Evolutionary conservation across 2,888 invertebrate species (phyloP).

Genomic region (Patella caerulea): DNA sequence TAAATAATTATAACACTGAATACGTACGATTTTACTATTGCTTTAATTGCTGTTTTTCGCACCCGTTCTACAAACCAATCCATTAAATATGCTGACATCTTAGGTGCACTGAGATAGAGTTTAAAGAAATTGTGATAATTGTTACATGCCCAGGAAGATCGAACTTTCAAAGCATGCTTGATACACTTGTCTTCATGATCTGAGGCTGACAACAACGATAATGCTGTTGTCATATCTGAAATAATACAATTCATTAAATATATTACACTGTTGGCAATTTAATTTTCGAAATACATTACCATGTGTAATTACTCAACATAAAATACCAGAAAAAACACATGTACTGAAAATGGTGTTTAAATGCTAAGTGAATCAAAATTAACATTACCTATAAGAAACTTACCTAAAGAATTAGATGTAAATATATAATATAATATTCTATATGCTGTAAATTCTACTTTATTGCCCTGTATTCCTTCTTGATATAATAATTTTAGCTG

Average conservation of each 20-base stretch:
- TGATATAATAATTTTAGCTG: conserved; percentile 94
- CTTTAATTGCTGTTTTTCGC: conserved; percentile 90
- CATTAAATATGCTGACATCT: conserved; percentile 96
- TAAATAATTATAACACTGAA: conserved; percentile 20
- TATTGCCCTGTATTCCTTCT: conserved; percentile 75
- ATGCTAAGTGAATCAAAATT: no score
- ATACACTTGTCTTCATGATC: conserved; percentile 88
- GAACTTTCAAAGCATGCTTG: conserved; percentile 87
- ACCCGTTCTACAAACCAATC: conserved; percentile 98
- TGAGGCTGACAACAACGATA: conserved; percentile 83
- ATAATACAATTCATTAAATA: conserved; percentile 63
- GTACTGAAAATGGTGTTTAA: no score
- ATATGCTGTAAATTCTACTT: conserved; percentile 95
- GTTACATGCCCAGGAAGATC: conserved; percentile 93
- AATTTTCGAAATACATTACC: no score
- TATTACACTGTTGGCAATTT: background rate
- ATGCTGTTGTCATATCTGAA: conserved; percentile 91
- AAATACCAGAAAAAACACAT: no score
- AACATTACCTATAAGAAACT: conserved; percentile 17
- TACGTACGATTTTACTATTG: conserved; percentile 97
- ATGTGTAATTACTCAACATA: no score
- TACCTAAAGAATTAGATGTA: conserved; percentile 96
- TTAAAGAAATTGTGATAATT: conserved; percentile 95
- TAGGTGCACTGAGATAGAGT: conserved; percentile 88
- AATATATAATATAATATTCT: conserved; percentile 96